Evolutionary conservation across 2,888 invertebrate species (phyloP).

Genomic region (Cryptocephalus moraei): DNA sequence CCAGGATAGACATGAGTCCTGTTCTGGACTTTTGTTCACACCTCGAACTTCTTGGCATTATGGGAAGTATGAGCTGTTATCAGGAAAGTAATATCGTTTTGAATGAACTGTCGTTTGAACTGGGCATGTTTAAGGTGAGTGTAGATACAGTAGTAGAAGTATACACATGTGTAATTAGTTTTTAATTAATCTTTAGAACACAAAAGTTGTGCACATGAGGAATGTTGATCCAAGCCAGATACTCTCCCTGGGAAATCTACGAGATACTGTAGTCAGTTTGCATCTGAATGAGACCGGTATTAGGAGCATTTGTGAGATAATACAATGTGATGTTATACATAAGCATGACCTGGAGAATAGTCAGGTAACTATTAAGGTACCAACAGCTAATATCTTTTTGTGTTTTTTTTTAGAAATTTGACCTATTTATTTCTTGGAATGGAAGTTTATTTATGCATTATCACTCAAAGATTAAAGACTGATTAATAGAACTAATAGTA

Average conservation of each 20-base stretch:
- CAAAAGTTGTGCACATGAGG: slow-evolving; percentile 23
- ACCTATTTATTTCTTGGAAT: neutral
- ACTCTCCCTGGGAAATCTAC: slow-evolving; percentile 44
- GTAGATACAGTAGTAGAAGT: neutral
- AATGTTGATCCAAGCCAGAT: slow-evolving; percentile 61
- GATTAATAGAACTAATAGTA: too few species aligned
- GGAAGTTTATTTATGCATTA: too few species aligned
- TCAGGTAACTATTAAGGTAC: slow-evolving; percentile 25
- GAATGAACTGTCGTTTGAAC: slow-evolving; percentile 67
- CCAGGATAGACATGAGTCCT: slow-evolving; percentile 81
- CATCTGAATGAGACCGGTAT: slow-evolving; percentile 58
- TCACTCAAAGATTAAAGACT: too few species aligned
- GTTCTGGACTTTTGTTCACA: slow-evolving; percentile 81
- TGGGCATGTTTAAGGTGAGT: slow-evolving; percentile 67
- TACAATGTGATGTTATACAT: slow-evolving; percentile 78
- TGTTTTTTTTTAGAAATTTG: slow-evolving; percentile 1
- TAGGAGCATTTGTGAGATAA: slow-evolving; percentile 62
- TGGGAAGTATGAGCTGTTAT: slow-evolving; percentile 56
- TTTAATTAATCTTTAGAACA: slow-evolving; percentile 1
- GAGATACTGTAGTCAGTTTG: slow-evolving; percentile 54
- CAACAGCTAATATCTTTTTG: neutral
- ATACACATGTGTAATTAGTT: neutral
- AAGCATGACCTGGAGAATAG: slow-evolving; percentile 42
- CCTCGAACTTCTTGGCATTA: slow-evolving; percentile 55
- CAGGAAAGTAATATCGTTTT: slow-evolving; percentile 79